phyloP scores from a whole-genome alignment of 2,797 vertebrate species.

The Xenopus petersii region DNA sequence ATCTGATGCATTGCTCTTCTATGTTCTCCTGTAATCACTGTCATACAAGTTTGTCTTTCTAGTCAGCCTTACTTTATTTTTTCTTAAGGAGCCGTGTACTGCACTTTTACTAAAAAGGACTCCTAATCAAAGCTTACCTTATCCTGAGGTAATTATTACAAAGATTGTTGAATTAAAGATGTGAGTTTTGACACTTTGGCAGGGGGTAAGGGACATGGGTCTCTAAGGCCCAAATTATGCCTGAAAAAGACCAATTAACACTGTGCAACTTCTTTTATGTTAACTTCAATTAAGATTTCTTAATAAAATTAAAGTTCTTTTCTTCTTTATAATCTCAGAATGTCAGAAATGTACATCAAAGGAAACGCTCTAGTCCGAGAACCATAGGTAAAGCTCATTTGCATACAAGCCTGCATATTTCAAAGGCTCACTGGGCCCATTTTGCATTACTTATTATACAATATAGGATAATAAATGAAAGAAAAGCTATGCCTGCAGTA shows the following conservation, averaged over 20 bases:
- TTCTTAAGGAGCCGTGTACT: conserved; percentile 60
- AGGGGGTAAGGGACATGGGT: conserved; percentile 88
- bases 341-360: conserved; percentile 96
- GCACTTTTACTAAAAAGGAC: conserved; percentile 82
- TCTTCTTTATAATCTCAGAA: conserved; percentile 87
- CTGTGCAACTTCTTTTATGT: conserved; percentile 94
- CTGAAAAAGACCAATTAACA: conserved; percentile 97
- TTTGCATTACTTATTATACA: conserved; percentile 81
- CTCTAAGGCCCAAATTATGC: conserved; percentile 94
- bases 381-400: conserved; percentile 89
- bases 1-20: conserved; percentile 57
- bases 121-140: conserved; percentile 75
- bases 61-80: conserved; percentile 62
- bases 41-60: conserved; percentile 57
- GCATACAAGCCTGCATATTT: conserved; percentile 94
- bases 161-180: conserved; percentile 97
- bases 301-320: conserved; percentile 91
- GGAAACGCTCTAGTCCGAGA: conserved; percentile 73
- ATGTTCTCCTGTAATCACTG: conserved; percentile 57
- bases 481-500: conserved; percentile 37
- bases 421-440: conserved; percentile 80
- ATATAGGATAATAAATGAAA: conserved; percentile 60
- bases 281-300: conserved; percentile 96
- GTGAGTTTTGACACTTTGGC: conserved; percentile 92
- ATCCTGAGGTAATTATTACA: conserved; percentile 90